Percentiles rank a stretch among this genome's conserved stretches.
Evolutionary conservation across 2,888 invertebrate species (phyloP).

Genomic region (Cheilosia variabilis): DNA sequence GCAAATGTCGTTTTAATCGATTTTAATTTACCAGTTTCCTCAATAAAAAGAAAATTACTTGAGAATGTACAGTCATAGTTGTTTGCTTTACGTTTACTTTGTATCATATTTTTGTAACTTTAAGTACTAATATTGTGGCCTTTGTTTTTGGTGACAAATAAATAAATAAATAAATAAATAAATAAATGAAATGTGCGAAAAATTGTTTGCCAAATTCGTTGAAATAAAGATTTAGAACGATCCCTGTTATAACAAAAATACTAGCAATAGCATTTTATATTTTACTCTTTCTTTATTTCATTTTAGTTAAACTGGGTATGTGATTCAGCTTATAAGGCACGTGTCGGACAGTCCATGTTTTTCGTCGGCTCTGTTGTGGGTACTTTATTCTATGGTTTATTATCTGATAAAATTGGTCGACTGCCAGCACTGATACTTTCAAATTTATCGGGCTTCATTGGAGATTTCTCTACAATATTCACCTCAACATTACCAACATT

Average conservation of each 20-base stretch:
- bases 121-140: too few species aligned
- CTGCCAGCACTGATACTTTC: constrained; percentile 85
- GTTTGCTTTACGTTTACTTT: too few species aligned
- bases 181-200: too few species aligned
- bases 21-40: too few species aligned
- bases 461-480: constrained; percentile 85
- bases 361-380: constrained; percentile 87
- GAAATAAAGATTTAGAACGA: too few species aligned
- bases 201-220: too few species aligned
- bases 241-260: neutral
- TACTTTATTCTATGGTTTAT: constrained; percentile 85
- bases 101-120: too few species aligned
- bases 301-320: constrained; percentile 86
- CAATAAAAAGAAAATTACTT: too few species aligned
- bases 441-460: constrained; percentile 85
- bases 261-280: neutral
- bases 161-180: too few species aligned
- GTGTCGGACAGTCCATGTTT: constrained; percentile 86
- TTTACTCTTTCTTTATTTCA: neutral
- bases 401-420: constrained; percentile 86
- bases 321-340: constrained; percentile 86
- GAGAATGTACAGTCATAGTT: too few species aligned
- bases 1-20: too few species aligned
- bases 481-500: constrained; percentile 84
- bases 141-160: too few species aligned